phyloP scores from a whole-genome alignment of 2,113 vertebrate genomes.

The Toxostoma redivivum region DNA sequence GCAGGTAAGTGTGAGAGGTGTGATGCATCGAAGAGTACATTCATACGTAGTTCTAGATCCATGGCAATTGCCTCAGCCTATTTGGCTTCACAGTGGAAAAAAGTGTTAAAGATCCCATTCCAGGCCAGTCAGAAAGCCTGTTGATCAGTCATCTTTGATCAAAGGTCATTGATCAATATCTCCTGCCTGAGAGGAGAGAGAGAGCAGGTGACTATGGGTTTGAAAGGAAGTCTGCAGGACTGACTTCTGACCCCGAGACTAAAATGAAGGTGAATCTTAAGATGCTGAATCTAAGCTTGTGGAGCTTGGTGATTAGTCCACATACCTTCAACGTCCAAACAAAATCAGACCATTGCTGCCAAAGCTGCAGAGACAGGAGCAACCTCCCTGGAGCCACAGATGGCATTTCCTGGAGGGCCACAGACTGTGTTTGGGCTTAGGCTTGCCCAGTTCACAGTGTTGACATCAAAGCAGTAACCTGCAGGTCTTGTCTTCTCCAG shows the following conservation, averaged over 20 bases:
- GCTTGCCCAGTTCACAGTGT: neutral
- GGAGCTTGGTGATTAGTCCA: neutral
- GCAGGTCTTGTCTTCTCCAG: neutral
- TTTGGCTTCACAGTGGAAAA: neutral
- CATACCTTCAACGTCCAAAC: neutral
- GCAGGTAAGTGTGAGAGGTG: neutral
- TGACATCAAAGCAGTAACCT: neutral
- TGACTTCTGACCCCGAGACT: neutral
- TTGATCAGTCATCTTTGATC: neutral
- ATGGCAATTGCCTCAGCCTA: neutral
- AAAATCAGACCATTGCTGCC: neutral
- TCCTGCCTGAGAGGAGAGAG: neutral
- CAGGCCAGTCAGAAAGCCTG: neutral
- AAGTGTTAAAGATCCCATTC: neutral
- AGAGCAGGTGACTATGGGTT: rapidly evolving
- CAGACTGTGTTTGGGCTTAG: neutral
- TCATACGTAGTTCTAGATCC: neutral
- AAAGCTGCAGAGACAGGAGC: neutral
- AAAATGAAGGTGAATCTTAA: neutral
- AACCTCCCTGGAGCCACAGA: neutral
- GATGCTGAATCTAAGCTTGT: neutral
- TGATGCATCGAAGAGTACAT: rapidly evolving
- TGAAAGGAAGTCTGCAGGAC: neutral
- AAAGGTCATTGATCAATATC: neutral
- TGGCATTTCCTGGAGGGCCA: neutral